A percentile compares a stretch with the other conserved stretches of the same genome.
phyloP scores from a whole-genome alignment of 2,797 vertebrate species.

The Sebastes diploproa region DNA sequence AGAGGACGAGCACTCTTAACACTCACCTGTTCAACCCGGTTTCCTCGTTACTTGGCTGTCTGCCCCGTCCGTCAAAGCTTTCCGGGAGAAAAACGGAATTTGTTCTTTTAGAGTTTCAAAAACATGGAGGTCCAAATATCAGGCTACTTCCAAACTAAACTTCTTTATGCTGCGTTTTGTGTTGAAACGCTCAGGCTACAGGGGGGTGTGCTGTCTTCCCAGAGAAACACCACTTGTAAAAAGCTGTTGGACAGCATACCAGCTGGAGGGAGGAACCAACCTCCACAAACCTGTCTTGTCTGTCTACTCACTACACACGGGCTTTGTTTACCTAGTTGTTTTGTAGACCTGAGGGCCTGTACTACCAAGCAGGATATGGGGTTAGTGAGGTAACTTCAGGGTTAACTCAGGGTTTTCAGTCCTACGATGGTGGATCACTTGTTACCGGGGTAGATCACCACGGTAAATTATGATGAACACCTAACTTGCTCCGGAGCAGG shows the following conservation, averaged over 20 bases:
- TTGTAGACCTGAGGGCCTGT: neutral
- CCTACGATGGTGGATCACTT: too few species aligned
- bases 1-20: neutral
- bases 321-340: neutral
- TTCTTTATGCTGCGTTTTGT: neutral
- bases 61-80: neutral
- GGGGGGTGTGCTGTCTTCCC: neutral
- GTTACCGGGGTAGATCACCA: too few species aligned
- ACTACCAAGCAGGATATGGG: too few species aligned
- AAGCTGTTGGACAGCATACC: constrained; percentile 68
- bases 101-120: neutral
- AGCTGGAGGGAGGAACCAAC: constrained; percentile 24
- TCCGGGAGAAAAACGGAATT: neutral
- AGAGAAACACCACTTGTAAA: constrained; percentile 29
- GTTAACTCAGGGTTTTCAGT: too few species aligned
- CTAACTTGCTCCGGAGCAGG: too few species aligned
- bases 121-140: neutral
- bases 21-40: constrained; percentile 21
- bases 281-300: constrained; percentile 6
- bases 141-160: neutral
- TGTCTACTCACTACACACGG: neutral
- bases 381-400: too few species aligned
- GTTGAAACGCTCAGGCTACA: neutral
- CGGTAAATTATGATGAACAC: too few species aligned
- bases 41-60: neutral